Base-by-base conservation (phyloP, 2,113 vertebrate species). In the Oreochromis tanganicae region DNA sequence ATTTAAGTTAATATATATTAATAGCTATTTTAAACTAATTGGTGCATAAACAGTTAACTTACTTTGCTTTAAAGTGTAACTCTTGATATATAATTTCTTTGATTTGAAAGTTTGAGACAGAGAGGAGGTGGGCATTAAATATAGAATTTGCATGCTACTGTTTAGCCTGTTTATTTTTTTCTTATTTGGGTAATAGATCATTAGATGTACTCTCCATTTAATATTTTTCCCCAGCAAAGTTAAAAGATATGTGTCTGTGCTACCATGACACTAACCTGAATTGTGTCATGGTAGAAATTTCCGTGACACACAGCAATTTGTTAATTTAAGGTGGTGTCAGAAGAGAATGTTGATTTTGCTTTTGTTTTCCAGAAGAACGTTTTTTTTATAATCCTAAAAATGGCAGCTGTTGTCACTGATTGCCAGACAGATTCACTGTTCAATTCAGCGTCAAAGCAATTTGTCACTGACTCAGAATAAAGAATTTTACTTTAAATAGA, bases 51-150 rank as follows among this genome's bases (percentile, higher is more conserved):
- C 13, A 83, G 16, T 46, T 84, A 13, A 24, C 46, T 21, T 84
- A 38, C 17, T 83, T 87, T 66, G 54, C 81, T 43, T 86, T 13
- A 61, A 57, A 68, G 17, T 85, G 83, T 10, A 50, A 79, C 43
- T 85, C 4, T 83, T 80, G 36, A 61, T 91, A 87, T 91, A 90
- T 88, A 29, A 63, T 88, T 82, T 61, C 38, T 71, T 88, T 95
- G 81, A 85, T 93, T 88, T 94, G 80, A 87, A 91, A 73, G 55
- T 86, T 84, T 92, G 27, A 87, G 89, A 79, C 52, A 55, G 84
- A 90, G 85, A 87, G 57, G 87, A 88, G 56, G 83, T 93, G 95
- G 96, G 95, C 95, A 96, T 96, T 96, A 73, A 73, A 91, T 89
- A 24, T 91, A 89, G 52, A 82, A 82, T 90, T 55, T 93, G 95